Base-by-base conservation (phyloP, 2,888 invertebrate genomes). In the Mesorhabditis spiculigera region DNA sequence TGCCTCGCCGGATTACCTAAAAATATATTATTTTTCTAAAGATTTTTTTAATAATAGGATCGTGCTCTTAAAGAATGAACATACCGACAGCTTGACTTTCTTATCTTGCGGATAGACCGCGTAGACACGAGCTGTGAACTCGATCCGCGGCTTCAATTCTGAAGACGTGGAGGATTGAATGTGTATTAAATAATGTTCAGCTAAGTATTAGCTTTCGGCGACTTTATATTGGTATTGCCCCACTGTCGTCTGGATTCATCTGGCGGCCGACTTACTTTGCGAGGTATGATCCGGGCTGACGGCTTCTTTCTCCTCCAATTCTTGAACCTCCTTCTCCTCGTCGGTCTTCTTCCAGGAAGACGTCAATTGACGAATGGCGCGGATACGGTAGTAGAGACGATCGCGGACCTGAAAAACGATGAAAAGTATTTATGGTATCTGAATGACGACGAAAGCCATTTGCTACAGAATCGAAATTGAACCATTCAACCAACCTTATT, bases 361-460 rank as follows among this genome's bases (percentile, higher is more conserved):
- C 0, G 80, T 76, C 69, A 77, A 66, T 63, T 73, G 71, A 63
- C 78, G 76, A 66, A 76, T 71, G 2, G 81, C 90, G 69, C 89
- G 89, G 74, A 90, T 89, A 10, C 90, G 87, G 85, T 90, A 90
- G 89, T 90, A 90, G 76, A 89, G 87, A 6, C 89, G 86, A 61
- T 88, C 87, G 77, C 90, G 90, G 0, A 66, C 62, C 78, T 77
- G 70, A 63, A 77, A 68, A 42, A 67, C 4, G 43, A 28, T 28
- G 1, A 28, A 28, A 28, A 28, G 28, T n/a, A n/a, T n/a, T n/a
- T n/a, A n/a, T n/a, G n/a, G n/a, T 4, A 50, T 41, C 5, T 41
- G 28, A 28, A 13, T n/a, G n/a, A n/a, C n/a, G n/a, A n/a, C n/a
- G n/a, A n/a, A n/a, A n/a, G n/a, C n/a, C n/a, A n/a, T n/a, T n/a